Evolutionary conservation across 2,888 invertebrate genomes (phyloP).

Genomic region (Eristalinus aeneus): DNA sequence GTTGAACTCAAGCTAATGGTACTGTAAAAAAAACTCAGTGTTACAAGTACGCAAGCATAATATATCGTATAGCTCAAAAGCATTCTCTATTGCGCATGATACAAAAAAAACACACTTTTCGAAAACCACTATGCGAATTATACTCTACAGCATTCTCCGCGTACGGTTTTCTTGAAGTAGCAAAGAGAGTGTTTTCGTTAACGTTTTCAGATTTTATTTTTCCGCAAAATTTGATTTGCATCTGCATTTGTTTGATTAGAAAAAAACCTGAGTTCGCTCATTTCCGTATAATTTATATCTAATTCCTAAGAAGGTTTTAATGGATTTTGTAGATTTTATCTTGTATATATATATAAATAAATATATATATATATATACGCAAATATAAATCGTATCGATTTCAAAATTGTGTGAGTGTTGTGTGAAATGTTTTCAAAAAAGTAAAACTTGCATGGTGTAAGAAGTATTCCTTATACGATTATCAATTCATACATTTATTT

Average conservation of each 20-base stretch:
- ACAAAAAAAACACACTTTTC: slow-evolving; percentile 14
- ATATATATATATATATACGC: no score
- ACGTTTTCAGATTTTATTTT: slow-evolving; percentile 36
- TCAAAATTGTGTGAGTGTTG: not conserved
- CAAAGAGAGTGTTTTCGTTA: slow-evolving; percentile 30
- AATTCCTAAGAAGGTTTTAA: no score
- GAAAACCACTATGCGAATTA: slow-evolving; percentile 45
- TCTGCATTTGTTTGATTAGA: not conserved
- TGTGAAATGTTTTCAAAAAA: not conserved
- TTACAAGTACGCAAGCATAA: slow-evolving; percentile 19
- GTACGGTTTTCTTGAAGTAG: slow-evolving; percentile 41
- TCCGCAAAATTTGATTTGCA: slow-evolving; percentile 28
- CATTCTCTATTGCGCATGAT: slow-evolving; percentile 52
- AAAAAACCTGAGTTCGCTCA: no score
- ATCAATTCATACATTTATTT: not conserved
- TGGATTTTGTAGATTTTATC: no score
- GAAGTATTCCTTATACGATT: not conserved
- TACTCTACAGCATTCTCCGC: slow-evolving; percentile 38
- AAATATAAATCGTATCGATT: not conserved
- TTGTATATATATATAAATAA: no score
- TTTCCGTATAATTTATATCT: no score
- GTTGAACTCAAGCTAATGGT: slow-evolving; percentile 12
- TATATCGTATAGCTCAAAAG: slow-evolving; percentile 34
- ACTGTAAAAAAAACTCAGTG: slow-evolving; percentile 18
- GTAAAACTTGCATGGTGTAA: not conserved